Base-by-base conservation (phyloP, 2,888 invertebrate species). In the Thumatha senex region DNA sequence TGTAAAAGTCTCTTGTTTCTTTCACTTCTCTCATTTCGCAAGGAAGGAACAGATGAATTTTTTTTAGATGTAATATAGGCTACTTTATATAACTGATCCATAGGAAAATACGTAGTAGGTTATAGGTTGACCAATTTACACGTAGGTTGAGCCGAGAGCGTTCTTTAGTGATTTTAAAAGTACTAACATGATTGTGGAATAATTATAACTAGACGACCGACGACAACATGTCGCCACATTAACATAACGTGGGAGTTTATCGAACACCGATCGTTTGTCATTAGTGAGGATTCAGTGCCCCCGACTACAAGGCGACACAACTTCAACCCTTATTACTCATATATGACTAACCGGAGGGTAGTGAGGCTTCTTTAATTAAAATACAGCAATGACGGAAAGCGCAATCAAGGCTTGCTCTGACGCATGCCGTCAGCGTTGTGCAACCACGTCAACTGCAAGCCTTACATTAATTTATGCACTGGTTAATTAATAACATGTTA, bases 291-390 rank as follows among this genome's bases (percentile, higher is more conserved):
- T 78, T 80, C 78, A 41, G 40, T 42, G 14, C 46, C 58, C 35
- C 56, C 51, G 40, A 18, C 46, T 31, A 31, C 35, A 44, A 7
- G 46, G 43, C 44, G 40, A 13, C 54, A 62, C 64, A 63, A 63
- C 62, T 62, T 59, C 56, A 69, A 58, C 63, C 58, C 54, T 54
- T 58, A 61, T 70, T 70, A 67, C 64, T 74, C 69, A 63, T 61
- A 58, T 58, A 46, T 58, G 56, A 56, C 63, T 58, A 62, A 58
- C 52, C 36, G 40, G 18, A 5, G 18, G 67, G 67, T 61, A 74
- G 64, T 78, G 82, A 72, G 86, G 80, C 84, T 88, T 89, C 88
- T 80, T 78, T 85, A 87, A 89, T 89, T 86, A 89, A 84, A 80
- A 76, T 70, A 61, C 56, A 72, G 67, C 63, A 72, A 54, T 72